phyloP scores from a whole-genome alignment of 2,888 invertebrate genomes.

The Mythimna lalbum region DNA sequence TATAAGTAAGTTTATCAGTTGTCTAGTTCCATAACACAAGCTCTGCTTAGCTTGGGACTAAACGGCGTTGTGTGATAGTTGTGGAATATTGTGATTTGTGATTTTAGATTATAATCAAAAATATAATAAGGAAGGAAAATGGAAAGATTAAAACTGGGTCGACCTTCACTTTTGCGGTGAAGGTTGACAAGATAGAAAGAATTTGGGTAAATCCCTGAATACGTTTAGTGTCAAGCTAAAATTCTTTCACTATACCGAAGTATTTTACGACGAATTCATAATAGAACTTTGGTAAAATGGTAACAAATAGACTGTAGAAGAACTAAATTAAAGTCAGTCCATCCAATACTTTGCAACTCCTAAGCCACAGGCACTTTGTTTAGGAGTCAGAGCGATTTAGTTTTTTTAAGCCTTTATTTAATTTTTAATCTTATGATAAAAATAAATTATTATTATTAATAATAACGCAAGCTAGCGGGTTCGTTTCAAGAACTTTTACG shows the following conservation, averaged over 20 bases:
- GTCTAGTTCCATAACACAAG: no score
- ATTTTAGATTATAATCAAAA: no score
- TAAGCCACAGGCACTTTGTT: no score
- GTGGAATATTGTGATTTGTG: no score
- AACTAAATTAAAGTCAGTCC: neutral
- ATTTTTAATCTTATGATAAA: no score
- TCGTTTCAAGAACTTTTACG: neutral
- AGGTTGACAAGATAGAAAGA: neutral
- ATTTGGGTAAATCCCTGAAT: neutral
- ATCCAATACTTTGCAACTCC: neutral
- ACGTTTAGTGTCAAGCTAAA: neutral
- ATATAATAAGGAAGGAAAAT: no score
- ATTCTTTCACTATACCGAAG: neutral
- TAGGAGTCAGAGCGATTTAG: no score
- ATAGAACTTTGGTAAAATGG: neutral
- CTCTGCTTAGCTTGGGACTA: no score
- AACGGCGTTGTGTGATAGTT: no score
- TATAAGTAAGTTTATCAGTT: no score
- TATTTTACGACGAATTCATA: neutral
- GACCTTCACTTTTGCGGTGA: neutral
- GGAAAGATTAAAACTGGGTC: neutral
- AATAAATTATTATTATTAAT: no score
- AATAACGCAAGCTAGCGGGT: neutral
- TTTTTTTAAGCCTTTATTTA: no score
- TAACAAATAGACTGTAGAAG: neutral